Percentiles rank a stretch among this genome's conserved stretches.
phyloP scores from a whole-genome alignment of 2,888 invertebrate genomes.

The Megamerina dolium region DNA sequence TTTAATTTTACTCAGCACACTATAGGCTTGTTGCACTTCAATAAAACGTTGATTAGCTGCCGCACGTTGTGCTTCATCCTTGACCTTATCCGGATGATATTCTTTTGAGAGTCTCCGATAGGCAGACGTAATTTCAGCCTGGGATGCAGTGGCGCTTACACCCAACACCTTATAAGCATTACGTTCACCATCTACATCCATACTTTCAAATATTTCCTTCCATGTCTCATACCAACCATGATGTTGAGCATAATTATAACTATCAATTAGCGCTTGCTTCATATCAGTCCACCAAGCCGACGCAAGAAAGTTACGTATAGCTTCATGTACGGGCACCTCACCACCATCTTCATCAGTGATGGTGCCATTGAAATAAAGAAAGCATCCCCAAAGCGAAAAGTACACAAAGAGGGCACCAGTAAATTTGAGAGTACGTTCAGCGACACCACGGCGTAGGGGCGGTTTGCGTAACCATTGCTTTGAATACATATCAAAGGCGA shows the following conservation, averaged over 20 bases:
- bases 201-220: slow-evolving; percentile 76
- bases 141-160: slow-evolving; percentile 71
- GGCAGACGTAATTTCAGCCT: slow-evolving; percentile 75
- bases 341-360: slow-evolving; percentile 80
- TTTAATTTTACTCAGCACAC: slow-evolving; percentile 77
- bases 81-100: slow-evolving; percentile 88
- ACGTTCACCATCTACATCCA: slow-evolving; percentile 86
- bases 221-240: slow-evolving; percentile 86
- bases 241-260: slow-evolving; percentile 71
- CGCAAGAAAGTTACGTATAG: slow-evolving; percentile 81
- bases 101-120: slow-evolving; percentile 79
- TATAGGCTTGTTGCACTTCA: slow-evolving; percentile 90
- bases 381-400: slow-evolving; percentile 67
- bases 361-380: slow-evolving; percentile 81
- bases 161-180: slow-evolving; percentile 81
- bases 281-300: slow-evolving; percentile 86
- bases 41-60: slow-evolving; percentile 81
- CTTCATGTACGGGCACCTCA: slow-evolving; percentile 81
- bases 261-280: slow-evolving; percentile 64
- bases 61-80: slow-evolving; percentile 61
- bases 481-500: slow-evolving; percentile 68
- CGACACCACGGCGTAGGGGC: slow-evolving; percentile 45
- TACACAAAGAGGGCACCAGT: slow-evolving; percentile 62
- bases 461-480: slow-evolving; percentile 73
- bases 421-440: slow-evolving; percentile 58